A percentile compares a stretch with the other conserved stretches of the same genome.
Conservation (phyloP, 2,797 vertebrate species). For the Pseudopleuronectes americanus region DNA sequence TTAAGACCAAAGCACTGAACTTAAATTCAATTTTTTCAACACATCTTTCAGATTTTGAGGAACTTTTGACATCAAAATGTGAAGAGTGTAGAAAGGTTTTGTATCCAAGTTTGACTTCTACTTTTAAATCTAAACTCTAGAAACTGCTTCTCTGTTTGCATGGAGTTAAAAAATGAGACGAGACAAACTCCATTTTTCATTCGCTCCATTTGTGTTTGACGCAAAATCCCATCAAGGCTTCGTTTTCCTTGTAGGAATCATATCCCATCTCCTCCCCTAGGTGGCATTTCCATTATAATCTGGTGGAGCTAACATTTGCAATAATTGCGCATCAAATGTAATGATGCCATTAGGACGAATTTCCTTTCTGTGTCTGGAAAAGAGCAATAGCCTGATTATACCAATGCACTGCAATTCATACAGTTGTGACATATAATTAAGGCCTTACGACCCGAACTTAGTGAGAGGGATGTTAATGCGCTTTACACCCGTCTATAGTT, state of each 20-base stretch:
- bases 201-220: background rate
- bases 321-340: constrained; percentile 13
- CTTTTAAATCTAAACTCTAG: too few relatives aligned
- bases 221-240: background rate
- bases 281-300: constrained; percentile 45
- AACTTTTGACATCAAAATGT: background rate
- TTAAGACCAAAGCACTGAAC: background rate
- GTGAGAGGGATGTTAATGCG: constrained; percentile 28
- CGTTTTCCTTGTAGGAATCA: constrained; percentile 13
- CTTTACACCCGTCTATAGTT: background rate
- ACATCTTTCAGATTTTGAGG: background rate
- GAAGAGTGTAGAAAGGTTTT: too few relatives aligned
- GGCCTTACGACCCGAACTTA: constrained; percentile 8
- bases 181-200: background rate
- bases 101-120: too few relatives aligned
- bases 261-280: background rate
- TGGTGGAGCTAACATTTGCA: constrained; percentile 5
- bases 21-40: background rate
- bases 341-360: constrained; percentile 26
- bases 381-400: constrained; percentile 21
- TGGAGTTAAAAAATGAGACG: background rate
- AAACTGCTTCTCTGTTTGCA: background rate
- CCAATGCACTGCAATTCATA: constrained; percentile 17
- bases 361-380: constrained; percentile 3
- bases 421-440: constrained; percentile 35